Evolutionary conservation across 2,797 vertebrate genomes (phyloP), one percentile per base, ranked within the genome.

Genomic region (Petrocephalus sullivani): DNA sequence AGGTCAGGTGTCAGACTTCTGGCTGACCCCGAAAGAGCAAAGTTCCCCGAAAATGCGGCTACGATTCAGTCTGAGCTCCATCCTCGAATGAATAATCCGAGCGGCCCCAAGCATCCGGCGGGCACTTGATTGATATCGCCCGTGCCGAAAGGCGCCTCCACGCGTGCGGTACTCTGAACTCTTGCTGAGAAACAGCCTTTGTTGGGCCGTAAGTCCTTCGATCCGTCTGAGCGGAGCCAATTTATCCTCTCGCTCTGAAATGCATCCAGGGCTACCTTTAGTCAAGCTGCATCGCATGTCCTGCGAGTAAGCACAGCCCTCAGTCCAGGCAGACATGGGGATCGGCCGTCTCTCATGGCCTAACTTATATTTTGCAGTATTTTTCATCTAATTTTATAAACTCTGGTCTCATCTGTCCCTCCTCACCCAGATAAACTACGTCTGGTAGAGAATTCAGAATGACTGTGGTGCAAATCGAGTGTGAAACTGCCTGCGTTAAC

Each of bases 1-100:
- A 92, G 94, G 92, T 94, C 93, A 93, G 84, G 92, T 93, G 93
- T 95, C 92, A 92, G 60, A 91, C 89, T 88, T 86, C 85, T 86
- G 91, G 89, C 89, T 89, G 90, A 91, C 93, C 85, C 67, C 85
- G 87, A 89, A 91, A 95, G 90, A 90, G 89, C 87, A 58, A 33
- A 33, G 86, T 90, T 93, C 91, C 90, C 90, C 88, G 49, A 88
- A 90, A 92, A 92, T 87, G 84, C 86, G 89, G 89, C 88, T 88
- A 21, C 8, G 53, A 90, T 58, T 33, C 53, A 75, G 90, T 90
- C 92, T 75, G 4, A 90, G 90, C 93, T 90, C 91, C 90, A 91
- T 92, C 91, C 89, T 90, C 75, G 71, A 86, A 89, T 91, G 89
- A 83, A 88, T 37, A 87, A 71, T 87, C 67, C 88, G 28, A 49